Evolutionary conservation across 92 coral and sea anemone species (phyloP).

Genomic region (Siderastrea siderea): DNA sequence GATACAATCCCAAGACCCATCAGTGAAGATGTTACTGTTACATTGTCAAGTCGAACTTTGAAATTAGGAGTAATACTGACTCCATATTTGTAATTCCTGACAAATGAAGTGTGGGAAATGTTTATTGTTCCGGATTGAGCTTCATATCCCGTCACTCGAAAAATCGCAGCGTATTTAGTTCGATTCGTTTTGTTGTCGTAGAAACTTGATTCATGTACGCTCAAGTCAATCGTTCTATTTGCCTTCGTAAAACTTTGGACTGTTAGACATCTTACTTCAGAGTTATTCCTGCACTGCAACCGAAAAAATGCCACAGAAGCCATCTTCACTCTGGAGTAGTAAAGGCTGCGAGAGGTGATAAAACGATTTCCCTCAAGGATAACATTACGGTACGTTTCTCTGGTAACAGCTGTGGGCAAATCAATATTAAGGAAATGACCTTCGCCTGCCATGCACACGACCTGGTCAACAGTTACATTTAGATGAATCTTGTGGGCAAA

Average conservation of each 20-base stretch:
- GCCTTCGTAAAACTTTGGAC: not conserved
- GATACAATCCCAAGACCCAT: not conserved
- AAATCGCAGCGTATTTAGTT: not conserved
- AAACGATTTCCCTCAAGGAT: not conserved
- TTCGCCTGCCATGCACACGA: not conserved
- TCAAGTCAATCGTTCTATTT: not conserved
- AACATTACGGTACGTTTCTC: not conserved
- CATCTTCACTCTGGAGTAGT: constrained; percentile 5
- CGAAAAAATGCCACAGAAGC: not conserved
- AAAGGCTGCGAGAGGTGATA: not conserved
- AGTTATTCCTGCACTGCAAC: constrained; percentile 13
- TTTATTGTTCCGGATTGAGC: not conserved
- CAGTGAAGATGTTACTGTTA: not conserved
- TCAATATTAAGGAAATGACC: constrained; percentile 9
- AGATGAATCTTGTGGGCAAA: constrained; percentile 4
- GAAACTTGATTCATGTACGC: not conserved
- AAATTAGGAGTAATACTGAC: constrained; percentile 10
- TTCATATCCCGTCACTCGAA: not conserved
- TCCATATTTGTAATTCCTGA: not conserved
- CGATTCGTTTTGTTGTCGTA: constrained; percentile 4
- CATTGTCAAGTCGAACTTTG: not conserved
- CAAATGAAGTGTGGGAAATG: constrained; percentile 18
- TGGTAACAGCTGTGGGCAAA: constrained; percentile 23
- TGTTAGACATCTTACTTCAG: not conserved
- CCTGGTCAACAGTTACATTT: not conserved